Percentiles rank a stretch among this genome's conserved stretches.
Evolutionary conservation across 2,113 vertebrate genomes (phyloP).

Genomic region (Otocyon megalotis): DNA sequence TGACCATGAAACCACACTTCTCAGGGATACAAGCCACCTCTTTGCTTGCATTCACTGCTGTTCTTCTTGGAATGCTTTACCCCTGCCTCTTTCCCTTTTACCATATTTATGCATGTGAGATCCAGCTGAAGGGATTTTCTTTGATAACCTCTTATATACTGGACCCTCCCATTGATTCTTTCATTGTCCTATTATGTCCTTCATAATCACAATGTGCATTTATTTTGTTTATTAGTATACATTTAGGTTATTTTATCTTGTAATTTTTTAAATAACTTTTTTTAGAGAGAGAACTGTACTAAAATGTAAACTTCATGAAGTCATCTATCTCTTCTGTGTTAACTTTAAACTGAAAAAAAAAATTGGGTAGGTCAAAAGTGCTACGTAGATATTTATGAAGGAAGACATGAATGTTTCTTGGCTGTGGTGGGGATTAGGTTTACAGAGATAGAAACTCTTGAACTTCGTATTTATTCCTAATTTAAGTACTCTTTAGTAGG

Average conservation of each 20-base stretch:
- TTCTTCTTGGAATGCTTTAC: not conserved
- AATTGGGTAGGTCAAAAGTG: not conserved
- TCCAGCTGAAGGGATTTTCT: not conserved
- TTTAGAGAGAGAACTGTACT: not conserved
- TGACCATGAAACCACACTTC: not conserved
- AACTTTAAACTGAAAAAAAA: not conserved
- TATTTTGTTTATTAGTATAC: not conserved
- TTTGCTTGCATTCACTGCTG: not conserved
- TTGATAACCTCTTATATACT: not conserved
- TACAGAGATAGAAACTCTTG: not conserved
- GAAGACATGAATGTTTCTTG: not conserved
- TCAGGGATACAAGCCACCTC: not conserved
- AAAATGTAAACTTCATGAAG: not conserved
- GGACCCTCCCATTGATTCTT: not conserved
- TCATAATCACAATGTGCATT: not conserved
- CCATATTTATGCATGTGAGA: not conserved
- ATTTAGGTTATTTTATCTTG: not conserved
- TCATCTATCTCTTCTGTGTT: not conserved
- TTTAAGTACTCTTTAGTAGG: not conserved
- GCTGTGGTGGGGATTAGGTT: not conserved
- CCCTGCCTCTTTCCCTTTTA: not conserved
- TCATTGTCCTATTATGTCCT: not conserved
- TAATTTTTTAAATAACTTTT: not conserved
- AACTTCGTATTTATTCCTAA: not conserved
- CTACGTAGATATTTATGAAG: not conserved